These are phyloP conservation scores for Peromyscus aztecus DNA, from an alignment of 2,797 vertebrate genomes.

Conservation along the genomic window DNA sequence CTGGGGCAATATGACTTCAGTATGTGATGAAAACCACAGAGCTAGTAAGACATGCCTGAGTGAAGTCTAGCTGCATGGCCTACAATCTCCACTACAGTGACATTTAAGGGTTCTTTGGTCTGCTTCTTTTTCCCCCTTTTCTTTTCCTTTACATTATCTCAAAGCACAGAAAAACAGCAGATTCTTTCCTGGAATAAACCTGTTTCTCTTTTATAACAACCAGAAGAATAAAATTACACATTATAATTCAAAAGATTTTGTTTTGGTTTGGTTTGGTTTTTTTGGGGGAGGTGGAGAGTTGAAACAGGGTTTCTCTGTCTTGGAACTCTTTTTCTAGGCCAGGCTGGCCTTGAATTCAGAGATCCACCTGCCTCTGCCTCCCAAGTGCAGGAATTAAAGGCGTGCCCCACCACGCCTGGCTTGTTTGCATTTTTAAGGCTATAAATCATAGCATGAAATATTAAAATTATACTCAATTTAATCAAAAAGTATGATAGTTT, in stretches of 20 bases:
- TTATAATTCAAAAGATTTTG: constrained; percentile 3
- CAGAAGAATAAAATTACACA: constrained; percentile 54
- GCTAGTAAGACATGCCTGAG: background rate
- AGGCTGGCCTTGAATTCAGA: background rate
- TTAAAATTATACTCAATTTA: constrained; percentile 55
- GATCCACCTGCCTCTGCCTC: background rate
- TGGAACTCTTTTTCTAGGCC: too few species aligned
- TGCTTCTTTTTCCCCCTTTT: background rate
- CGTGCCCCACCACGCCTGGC: background rate
- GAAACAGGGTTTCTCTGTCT: background rate
- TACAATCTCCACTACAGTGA: constrained; percentile 19
- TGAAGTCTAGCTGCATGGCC: background rate
- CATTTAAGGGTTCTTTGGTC: constrained; percentile 6
- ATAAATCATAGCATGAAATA: background rate
- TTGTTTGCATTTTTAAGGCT: constrained; percentile 46
- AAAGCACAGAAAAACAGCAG: constrained; percentile 38
- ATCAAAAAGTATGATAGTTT: constrained; percentile 28
- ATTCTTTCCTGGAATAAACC: constrained; percentile 68
- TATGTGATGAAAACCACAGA: background rate
- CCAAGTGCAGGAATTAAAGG: background rate
- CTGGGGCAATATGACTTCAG: constrained; percentile 42
- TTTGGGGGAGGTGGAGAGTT: too few species aligned
- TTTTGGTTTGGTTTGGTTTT: background rate
- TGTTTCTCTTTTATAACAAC: constrained; percentile 55
- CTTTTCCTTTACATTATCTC: constrained; percentile 48